Percentiles rank a stretch among this genome's conserved stretches.
Conservation (phyloP, 1,140 invertebrate species). For the Steinernema khuongi region DNA sequence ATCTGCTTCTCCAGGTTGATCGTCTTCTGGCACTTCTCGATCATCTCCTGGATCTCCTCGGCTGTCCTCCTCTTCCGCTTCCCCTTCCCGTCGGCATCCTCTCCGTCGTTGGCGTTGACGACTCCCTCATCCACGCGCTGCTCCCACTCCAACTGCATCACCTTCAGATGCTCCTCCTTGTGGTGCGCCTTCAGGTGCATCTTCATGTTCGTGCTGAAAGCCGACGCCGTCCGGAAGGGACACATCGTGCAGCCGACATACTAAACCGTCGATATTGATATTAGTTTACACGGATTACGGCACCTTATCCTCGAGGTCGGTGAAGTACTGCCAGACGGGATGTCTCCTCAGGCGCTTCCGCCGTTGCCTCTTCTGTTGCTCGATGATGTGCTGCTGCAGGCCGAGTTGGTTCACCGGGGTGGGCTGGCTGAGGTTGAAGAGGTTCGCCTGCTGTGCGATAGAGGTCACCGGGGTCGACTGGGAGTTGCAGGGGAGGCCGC, state of each 20-base stretch:
- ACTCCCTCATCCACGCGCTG: conserved; percentile 1
- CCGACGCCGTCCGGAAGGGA: conserved; percentile 37
- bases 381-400: not conserved
- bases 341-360: conserved; percentile 33
- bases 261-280: conserved; percentile 1
- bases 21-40: conserved; percentile 13
- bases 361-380: not conserved
- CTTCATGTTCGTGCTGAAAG: conserved; percentile 39
- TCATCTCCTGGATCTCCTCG: conserved; percentile 4
- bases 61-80: not conserved
- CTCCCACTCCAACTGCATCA: conserved; percentile 18
- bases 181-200: conserved; percentile 42
- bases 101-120: not conserved
- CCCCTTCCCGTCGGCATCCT: not conserved
- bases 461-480: not conserved
- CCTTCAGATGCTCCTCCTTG: conserved; percentile 39
- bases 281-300: not conserved
- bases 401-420: not conserved
- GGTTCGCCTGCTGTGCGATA: not conserved
- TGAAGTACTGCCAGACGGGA: conserved; percentile 40
- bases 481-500: not conserved
- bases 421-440: not conserved
- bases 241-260: conserved; percentile 40
- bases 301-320: conserved; percentile 38
- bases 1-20: conserved; percentile 9